phyloP scores from a whole-genome alignment of 92 coral and sea anemone species.

The Porites lobata region DNA sequence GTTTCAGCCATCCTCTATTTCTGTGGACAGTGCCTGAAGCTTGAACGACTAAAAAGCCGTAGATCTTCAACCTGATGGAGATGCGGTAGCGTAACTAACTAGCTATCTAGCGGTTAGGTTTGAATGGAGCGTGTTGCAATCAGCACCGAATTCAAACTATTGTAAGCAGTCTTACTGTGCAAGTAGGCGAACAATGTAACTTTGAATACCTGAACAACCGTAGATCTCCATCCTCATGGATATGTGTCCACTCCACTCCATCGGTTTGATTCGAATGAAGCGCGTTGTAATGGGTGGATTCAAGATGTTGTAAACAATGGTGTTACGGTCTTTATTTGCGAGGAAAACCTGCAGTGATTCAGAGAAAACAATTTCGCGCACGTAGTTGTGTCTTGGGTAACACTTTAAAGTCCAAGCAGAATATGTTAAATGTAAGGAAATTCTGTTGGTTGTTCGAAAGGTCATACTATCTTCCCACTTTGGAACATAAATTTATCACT shows the following conservation, averaged over 20 bases:
- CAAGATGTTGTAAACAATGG: neutral
- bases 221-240: constrained; percentile 34
- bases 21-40: neutral
- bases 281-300: constrained; percentile 20
- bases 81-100: neutral
- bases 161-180: neutral
- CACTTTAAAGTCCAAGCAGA: too few relatives aligned
- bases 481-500: too few relatives aligned
- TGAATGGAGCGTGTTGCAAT: constrained; percentile 12
- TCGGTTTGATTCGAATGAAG: neutral
- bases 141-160: neutral
- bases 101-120: neutral
- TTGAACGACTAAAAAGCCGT: constrained; percentile 13
- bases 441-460: too few relatives aligned
- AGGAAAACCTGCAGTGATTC: neutral
- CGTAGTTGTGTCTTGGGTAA: too few relatives aligned
- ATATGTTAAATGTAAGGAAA: neutral
- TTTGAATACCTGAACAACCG: constrained; percentile 31
- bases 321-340: constrained; percentile 9
- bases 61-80: constrained; percentile 10
- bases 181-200: neutral
- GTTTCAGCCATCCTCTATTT: neutral
- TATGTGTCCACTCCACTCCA: neutral
- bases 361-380: too few relatives aligned
- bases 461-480: too few relatives aligned